Base-by-base conservation (phyloP, 2,113 vertebrate genomes). In the Trichomycterus rosablanca region DNA sequence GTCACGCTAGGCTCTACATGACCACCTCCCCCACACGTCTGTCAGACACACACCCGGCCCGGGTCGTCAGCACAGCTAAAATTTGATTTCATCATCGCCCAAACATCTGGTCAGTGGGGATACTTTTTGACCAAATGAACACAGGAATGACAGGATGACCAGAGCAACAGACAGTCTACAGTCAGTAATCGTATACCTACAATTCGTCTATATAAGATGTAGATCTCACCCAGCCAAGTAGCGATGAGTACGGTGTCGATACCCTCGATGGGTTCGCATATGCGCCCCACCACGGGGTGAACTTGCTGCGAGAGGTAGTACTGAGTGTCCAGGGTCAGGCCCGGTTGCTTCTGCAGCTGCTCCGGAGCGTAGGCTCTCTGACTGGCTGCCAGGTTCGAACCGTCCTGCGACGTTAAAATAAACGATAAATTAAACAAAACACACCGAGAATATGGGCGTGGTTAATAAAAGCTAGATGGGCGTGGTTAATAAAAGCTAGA, bases 251-350 rank as follows among this genome's bases (percentile, higher is more conserved):
- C 83, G 35, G 86, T 77, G 61, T 99, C 94, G 50, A 97, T 92
- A 75, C 96, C 95, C 23, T 97, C 94, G 58, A 99, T 97, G 51
- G 96, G 95, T 24, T 97, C 92, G 74, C 96, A 99, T 74, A 99
- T 97, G 40, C 95, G 88, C 78, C 90, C 88, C 80, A 99, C 94
- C 26, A 99, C 96, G 2, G 96, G 96, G 76, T 98, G 94, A 62
- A 99, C 76, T 79, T 99, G 96, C 78, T 98, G 94, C 51, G 92
- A 90, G 70, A 99, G 87, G 81, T 99, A 99, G 81, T 98, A 99
- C 68, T 97, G 94, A 4, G 83, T 91, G 78, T 99, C 96, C 67
- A 98, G 59, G 58, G 40, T 80, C 75, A 99, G 89, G 69, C 71
- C 88, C 16, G 84, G 85, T 81, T 94, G 94, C 78, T 97, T 98